phyloP scores from a whole-genome alignment of 1,140 invertebrate species.

The Spodoptera frugiperda region DNA sequence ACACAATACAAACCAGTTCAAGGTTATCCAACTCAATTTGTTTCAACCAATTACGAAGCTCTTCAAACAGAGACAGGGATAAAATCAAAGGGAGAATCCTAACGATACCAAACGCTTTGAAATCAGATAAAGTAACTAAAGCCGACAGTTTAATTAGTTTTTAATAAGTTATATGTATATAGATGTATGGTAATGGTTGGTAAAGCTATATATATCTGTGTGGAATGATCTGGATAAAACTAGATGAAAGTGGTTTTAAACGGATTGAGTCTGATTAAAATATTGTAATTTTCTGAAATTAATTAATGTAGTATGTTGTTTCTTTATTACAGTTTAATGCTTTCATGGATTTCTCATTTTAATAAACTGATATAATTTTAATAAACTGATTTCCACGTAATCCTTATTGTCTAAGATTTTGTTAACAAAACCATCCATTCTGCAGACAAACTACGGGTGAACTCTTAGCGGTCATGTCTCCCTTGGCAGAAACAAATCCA shows the following conservation, averaged over 20 bases:
- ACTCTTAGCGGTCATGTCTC: neutral
- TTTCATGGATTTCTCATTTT: no score
- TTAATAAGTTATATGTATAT: neutral
- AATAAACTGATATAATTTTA: no score
- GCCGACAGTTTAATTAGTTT: constrained; percentile 28
- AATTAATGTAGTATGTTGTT: no score
- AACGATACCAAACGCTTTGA: constrained; percentile 16
- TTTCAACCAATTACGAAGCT: constrained; percentile 17
- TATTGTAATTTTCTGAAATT: no score
- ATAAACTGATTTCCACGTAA: no score
- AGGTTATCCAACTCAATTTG: constrained; percentile 11
- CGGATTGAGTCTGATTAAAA: no score
- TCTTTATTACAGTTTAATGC: no score
- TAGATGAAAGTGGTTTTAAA: no score
- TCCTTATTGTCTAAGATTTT: no score
- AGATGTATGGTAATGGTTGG: neutral
- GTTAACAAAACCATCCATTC: no score
- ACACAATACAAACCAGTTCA: constrained; percentile 3
- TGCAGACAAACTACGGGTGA: neutral
- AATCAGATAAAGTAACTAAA: constrained; percentile 6
- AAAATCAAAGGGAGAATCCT: constrained; percentile 6
- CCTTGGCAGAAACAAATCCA: constrained; percentile 13
- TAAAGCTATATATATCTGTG: neutral
- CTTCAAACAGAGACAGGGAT: constrained; percentile 25
- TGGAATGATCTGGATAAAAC: no score